phyloP scores from a whole-genome alignment of 1,140 invertebrate genomes.

The Heliconius himera region DNA sequence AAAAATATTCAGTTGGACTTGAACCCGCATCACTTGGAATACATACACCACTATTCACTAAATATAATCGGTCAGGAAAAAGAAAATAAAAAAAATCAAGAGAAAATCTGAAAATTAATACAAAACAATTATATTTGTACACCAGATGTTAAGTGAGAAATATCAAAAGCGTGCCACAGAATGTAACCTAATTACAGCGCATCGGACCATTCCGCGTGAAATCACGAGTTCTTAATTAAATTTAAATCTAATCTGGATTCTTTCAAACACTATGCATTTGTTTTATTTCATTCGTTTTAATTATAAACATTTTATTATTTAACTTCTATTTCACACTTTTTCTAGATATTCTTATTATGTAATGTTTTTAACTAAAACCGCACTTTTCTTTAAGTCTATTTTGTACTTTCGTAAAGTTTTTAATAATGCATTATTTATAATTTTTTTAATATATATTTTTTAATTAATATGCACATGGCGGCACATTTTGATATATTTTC shows the following conservation, averaged over 20 bases:
- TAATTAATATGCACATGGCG: no score
- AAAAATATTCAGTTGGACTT: no score
- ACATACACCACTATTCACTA: background rate
- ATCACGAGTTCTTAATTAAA: slow-evolving; percentile 25
- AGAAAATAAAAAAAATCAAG: background rate
- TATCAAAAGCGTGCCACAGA: slow-evolving; percentile 10
- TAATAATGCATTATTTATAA: no score
- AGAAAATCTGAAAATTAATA: background rate
- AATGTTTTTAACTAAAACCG: no score
- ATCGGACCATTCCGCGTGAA: slow-evolving; percentile 21
- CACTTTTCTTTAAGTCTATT: no score
- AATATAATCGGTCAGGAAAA: background rate
- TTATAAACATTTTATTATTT: background rate
- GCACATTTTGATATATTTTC: no score
- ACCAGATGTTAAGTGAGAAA: slow-evolving; percentile 13
- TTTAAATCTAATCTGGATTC: slow-evolving; percentile 28
- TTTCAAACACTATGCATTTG: background rate
- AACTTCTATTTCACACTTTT: background rate
- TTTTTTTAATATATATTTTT: no score
- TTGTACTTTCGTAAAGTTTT: no score
- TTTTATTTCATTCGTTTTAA: background rate
- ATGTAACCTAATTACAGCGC: slow-evolving; percentile 27
- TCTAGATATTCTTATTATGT: background rate
- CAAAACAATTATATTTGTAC: background rate
- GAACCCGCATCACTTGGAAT: no score